phyloP scores from a whole-genome alignment of 2,888 invertebrate genomes.

The Coleophora flavipennella region DNA sequence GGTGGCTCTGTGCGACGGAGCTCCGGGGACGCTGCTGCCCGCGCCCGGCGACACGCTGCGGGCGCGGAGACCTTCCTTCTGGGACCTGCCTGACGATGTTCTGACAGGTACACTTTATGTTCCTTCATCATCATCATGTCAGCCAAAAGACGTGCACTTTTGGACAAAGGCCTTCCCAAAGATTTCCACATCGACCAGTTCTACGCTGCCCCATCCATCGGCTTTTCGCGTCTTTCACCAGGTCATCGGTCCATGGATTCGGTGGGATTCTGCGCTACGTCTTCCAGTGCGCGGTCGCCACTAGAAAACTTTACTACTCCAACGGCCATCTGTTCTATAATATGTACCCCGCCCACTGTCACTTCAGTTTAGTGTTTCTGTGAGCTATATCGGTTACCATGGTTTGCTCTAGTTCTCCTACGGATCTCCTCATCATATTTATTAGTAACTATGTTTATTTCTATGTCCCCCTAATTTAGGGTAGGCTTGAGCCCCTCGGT shows the following conservation, averaged over 20 bases:
- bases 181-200: too few species aligned
- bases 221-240: too few species aligned
- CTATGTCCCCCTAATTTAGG: too few species aligned
- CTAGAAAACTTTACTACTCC: too few species aligned
- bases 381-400: too few species aligned
- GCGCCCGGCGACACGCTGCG: constrained; percentile 47
- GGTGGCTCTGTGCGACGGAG: constrained; percentile 27
- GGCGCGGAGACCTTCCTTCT: constrained; percentile 44
- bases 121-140: neutral
- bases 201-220: too few species aligned
- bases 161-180: too few species aligned
- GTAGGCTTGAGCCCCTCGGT: too few species aligned
- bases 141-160: neutral
- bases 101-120: neutral
- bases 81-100: constrained; percentile 43
- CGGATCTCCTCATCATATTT: neutral
- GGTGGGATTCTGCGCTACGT: too few species aligned
- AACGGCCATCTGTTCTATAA: neutral
- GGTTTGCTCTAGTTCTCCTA: neutral
- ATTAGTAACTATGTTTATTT: neutral
- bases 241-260: neutral
- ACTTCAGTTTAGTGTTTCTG: too few species aligned
- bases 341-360: neutral
- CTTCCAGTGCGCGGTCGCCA: too few species aligned
- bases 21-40: constrained; percentile 14